These are phyloP conservation scores for Aurelia sp. DNA, from an alignment of 30 jellyfish, hydroid and myxozoan species.

Conservation along the genomic window DNA sequence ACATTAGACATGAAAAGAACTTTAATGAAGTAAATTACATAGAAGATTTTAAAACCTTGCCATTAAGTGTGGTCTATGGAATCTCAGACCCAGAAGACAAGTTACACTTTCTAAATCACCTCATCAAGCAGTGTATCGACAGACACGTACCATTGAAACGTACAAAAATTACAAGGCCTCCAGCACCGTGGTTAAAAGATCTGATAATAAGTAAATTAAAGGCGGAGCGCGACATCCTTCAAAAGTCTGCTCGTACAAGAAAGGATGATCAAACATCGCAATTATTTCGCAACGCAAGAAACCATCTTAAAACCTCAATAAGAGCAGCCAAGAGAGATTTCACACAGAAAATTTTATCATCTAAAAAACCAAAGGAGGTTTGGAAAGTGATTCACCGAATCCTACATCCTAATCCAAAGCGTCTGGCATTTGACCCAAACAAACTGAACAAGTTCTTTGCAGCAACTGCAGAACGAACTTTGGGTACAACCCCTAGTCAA, in stretches of 20 bases:
- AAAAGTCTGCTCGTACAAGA: slow-evolving; percentile 26
- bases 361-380: slow-evolving; percentile 58
- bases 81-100: slow-evolving; percentile 65
- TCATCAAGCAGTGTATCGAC: slow-evolving; percentile 67
- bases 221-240: slow-evolving; percentile 40
- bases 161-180: slow-evolving; percentile 66
- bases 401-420: slow-evolving; percentile 29
- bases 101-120: slow-evolving; percentile 8
- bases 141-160: slow-evolving; percentile 68
- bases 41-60: slow-evolving; percentile 56
- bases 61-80: slow-evolving; percentile 66
- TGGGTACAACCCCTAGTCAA: slow-evolving; percentile 37
- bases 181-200: slow-evolving; percentile 82
- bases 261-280: slow-evolving; percentile 47
- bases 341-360: slow-evolving; percentile 14
- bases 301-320: slow-evolving; percentile 36
- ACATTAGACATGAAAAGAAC: slow-evolving; percentile 71
- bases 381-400: slow-evolving; percentile 63
- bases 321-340: slow-evolving; percentile 31
- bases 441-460: slow-evolving; percentile 16
- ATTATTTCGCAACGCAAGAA: slow-evolving; percentile 20
- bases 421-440: slow-evolving; percentile 8
- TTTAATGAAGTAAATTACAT: slow-evolving; percentile 15
- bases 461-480: slow-evolving; percentile 47
- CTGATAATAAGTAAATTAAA: slow-evolving; percentile 15